Base-by-base conservation (phyloP, 2,888 invertebrate species). In the Hanleya hanleyi region DNA sequence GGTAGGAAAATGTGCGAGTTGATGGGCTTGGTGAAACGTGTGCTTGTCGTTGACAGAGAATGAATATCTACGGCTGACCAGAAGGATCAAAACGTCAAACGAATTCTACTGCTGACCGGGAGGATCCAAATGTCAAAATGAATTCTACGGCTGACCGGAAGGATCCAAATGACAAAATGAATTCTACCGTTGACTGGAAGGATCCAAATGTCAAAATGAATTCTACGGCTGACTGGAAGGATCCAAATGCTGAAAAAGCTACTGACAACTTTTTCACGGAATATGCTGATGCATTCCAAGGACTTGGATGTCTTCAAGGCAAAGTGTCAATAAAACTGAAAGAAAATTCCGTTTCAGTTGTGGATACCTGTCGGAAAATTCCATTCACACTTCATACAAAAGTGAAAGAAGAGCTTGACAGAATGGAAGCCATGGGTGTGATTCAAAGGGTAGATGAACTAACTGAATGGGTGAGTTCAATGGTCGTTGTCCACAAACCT, bases 401-500 rank as follows among this genome's bases (percentile, higher is more conserved):
- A 49, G 38, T 81, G 22, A 76, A 78, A 73, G 64, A 66, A 57
- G 77, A 80, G 67, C 65, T 82, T 22, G 57, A 72, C 12, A 22
- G 64, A 18, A 75, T 82, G 73, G 75, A 77, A 38, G 9, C 64
- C 18, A 38, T 70, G 26, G 50, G 51, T 22, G 74, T 80, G 12
- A 79, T 82, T 22, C 37, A n/a, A 26, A 77, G 73, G 72, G 74
- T 82, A 12, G 67, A 69, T 62, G 73, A 80, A 50, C 82, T 79
- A 9, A 80, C 80, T 50, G 74, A 76, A 37, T 83, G 83, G 83
- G 81, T 81, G 9, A 81, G 68, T 69, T 69, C 75, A 4, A 29
- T 81, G 49, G 77, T 75, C n/a, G 65, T 74, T 41, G 75, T 77
- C n/a, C 35, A 71, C 51, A 77, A 77, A 69, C 51, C 67, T 47